Evolutionary conservation across 2,113 vertebrate genomes (phyloP).

Genomic region (Cnemophilus loriae): DNA sequence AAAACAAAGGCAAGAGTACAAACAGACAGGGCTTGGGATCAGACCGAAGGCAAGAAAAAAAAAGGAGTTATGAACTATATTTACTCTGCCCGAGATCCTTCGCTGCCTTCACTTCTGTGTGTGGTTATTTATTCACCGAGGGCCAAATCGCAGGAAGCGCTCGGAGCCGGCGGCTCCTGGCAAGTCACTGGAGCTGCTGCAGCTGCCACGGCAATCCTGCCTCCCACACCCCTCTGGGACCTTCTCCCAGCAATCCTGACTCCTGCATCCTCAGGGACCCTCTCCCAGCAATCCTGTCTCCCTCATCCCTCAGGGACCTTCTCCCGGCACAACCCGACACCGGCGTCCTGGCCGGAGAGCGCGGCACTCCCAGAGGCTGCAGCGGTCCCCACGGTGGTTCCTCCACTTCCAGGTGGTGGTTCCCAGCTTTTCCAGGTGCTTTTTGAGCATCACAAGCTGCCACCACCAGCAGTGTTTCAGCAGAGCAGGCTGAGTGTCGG

Average conservation of each 20-base stretch:
- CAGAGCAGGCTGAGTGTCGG: background rate
- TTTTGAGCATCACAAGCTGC: background rate
- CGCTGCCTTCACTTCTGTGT: background rate
- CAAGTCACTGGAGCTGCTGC: background rate
- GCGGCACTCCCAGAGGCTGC: fast-evolving
- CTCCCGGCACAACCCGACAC: fast-evolving
- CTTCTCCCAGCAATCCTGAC: background rate
- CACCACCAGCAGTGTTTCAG: fast-evolving
- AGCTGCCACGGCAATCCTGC: background rate
- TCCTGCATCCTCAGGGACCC: background rate
- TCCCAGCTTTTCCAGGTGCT: background rate
- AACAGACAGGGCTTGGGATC: conserved; percentile 3
- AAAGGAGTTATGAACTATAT: conserved; percentile 15
- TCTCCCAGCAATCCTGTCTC: background rate
- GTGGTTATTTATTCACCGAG: background rate
- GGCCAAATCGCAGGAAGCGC: background rate
- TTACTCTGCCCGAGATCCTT: background rate
- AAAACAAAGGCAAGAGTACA: conserved; percentile 36
- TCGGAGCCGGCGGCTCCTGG: background rate
- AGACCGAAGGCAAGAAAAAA: background rate
- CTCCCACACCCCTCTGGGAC: background rate
- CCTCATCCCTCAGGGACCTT: background rate
- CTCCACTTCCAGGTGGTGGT: background rate
- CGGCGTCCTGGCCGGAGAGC: fast-evolving
- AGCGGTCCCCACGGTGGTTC: fast-evolving